Percentiles rank a stretch among this genome's conserved stretches.
Conservation (phyloP, 2,797 vertebrate species). For the Martes flavigula region DNA sequence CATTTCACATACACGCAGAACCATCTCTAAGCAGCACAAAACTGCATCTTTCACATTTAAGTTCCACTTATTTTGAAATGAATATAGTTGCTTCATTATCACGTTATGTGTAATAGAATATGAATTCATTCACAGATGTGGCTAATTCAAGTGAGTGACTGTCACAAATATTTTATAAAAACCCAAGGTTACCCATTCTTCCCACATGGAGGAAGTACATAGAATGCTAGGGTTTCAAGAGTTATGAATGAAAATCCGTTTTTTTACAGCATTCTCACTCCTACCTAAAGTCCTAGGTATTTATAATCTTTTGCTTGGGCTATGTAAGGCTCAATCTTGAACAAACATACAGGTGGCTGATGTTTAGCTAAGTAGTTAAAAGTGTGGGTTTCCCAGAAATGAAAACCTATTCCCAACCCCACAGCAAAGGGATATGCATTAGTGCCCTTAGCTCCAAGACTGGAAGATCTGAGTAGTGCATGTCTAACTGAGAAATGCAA, state of each 20-base stretch:
- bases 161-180: not conserved
- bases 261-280: not conserved
- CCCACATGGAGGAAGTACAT: not conserved
- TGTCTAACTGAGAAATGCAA: conserved; percentile 19
- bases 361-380: not conserved
- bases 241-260: not conserved
- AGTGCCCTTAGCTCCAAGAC: not conserved
- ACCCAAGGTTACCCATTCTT: not conserved
- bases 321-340: not conserved
- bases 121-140: not conserved
- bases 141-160: not conserved
- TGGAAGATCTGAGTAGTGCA: not conserved
- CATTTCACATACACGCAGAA: not conserved
- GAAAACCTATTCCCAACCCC: not conserved
- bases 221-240: not conserved
- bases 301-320: not conserved
- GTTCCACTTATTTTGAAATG: not conserved
- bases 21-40: not conserved
- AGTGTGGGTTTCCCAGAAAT: not conserved
- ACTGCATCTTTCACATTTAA: not conserved
- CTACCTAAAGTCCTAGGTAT: not conserved
- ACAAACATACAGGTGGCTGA: not conserved
- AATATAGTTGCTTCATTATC: not conserved
- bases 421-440: not conserved
- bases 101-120: not conserved